Evolutionary conservation across 2,797 vertebrate genomes (phyloP).

Genomic region (Carcharodon carcharias): DNA sequence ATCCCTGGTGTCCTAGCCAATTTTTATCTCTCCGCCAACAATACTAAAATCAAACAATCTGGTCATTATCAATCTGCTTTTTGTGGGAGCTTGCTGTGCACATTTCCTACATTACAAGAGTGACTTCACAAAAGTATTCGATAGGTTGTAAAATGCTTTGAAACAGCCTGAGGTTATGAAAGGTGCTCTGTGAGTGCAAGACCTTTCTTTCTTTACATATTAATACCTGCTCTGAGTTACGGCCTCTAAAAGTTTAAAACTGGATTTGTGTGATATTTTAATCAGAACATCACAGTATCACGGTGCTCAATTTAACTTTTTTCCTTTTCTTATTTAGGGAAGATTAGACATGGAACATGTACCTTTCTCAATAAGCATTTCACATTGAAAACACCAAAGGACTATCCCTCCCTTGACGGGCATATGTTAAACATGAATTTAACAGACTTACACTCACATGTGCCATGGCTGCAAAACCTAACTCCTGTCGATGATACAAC

Average conservation of each 20-base stretch:
- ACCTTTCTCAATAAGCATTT: background rate
- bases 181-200: background rate
- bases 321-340: background rate
- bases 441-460: background rate
- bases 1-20: background rate
- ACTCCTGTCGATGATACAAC: background rate
- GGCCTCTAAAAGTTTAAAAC: background rate
- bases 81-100: background rate
- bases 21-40: background rate
- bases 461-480: background rate
- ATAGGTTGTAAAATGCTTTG: background rate
- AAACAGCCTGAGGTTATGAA: background rate
- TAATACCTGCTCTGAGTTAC: background rate
- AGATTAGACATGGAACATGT: background rate
- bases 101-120: background rate
- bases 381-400: background rate
- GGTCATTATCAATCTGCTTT: background rate
- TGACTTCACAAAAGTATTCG: background rate
- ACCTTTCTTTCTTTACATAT: background rate
- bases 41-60: background rate
- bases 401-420: too few relatives aligned
- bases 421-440: background rate
- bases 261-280: background rate
- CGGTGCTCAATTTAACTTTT: background rate
- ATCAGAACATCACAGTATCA: background rate